A percentile compares a stretch with the other conserved stretches of the same genome.
Evolutionary conservation across 1,140 invertebrate species (phyloP).

Genomic region (Venturia canescens): DNA sequence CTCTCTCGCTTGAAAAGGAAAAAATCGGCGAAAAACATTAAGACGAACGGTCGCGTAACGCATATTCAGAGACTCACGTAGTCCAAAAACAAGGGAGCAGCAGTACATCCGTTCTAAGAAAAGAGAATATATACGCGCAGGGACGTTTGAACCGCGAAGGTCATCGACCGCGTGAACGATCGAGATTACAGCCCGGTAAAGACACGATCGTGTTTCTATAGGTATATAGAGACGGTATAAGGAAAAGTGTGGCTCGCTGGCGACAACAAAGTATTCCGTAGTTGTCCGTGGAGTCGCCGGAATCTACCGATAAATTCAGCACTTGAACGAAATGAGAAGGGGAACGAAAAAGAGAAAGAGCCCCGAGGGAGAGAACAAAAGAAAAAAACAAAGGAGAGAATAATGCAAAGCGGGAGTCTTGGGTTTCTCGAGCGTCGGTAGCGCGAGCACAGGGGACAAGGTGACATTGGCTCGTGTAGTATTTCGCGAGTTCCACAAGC

Average conservation of each 20-base stretch:
- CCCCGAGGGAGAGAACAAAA: neutral
- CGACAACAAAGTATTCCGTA: constrained; percentile 36
- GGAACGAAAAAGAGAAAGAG: neutral
- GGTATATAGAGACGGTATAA: too few relatives aligned
- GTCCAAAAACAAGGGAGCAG: too few relatives aligned
- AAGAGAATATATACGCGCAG: neutral
- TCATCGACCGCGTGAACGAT: neutral
- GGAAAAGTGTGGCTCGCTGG: neutral
- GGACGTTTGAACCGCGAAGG: neutral
- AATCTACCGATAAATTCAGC: constrained; percentile 43
- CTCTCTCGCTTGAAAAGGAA: too few relatives aligned
- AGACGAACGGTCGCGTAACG: too few relatives aligned
- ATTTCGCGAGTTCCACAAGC: constrained; percentile 53
- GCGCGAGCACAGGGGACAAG: constrained; percentile 52
- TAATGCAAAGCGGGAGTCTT: constrained; percentile 16
- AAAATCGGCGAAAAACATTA: too few relatives aligned
- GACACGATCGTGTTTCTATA: neutral
- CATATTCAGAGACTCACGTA: too few relatives aligned
- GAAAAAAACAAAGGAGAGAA: constrained; percentile 5
- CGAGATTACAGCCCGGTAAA: neutral
- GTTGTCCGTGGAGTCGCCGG: constrained; percentile 23
- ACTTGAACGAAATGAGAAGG: constrained; percentile 13
- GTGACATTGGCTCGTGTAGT: constrained; percentile 55
- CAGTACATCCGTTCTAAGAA: neutral
- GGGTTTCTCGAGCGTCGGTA: constrained; percentile 54